Evolutionary conservation across 2,797 vertebrate genomes (phyloP).

Genomic region (Sebastes taczanowskii): DNA sequence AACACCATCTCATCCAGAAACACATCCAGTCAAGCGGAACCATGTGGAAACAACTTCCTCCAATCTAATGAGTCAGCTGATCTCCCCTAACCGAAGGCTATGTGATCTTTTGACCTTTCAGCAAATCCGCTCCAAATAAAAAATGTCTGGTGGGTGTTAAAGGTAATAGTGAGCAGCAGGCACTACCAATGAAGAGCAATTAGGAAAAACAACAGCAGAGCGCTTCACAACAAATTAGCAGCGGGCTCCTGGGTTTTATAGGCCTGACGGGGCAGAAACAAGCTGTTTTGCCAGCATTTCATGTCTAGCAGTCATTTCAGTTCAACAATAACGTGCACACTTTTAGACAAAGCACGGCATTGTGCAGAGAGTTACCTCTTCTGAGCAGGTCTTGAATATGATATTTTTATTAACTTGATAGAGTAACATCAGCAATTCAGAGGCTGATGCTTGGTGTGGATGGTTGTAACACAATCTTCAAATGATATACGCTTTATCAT

Average conservation of each 20-base stretch:
- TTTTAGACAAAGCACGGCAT: constrained; percentile 40
- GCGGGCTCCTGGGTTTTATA: constrained; percentile 48
- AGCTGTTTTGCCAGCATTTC: constrained; percentile 26
- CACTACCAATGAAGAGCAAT: constrained; percentile 25
- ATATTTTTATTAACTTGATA: background rate
- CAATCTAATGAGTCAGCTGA: constrained; percentile 50
- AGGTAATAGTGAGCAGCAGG: constrained; percentile 48
- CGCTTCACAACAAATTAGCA: constrained; percentile 27
- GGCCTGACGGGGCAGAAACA: constrained; percentile 48
- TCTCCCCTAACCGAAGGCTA: constrained; percentile 3
- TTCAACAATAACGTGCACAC: constrained; percentile 17
- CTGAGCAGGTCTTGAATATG: background rate
- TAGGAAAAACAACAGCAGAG: constrained; percentile 55
- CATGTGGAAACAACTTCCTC: constrained; percentile 66
- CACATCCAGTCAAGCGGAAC: background rate
- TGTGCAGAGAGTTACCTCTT: constrained; percentile 19
- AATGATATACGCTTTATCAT: constrained; percentile 25
- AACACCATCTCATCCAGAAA: background rate
- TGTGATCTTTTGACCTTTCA: constrained; percentile 42
- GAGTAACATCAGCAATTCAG: background rate
- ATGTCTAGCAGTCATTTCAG: constrained; percentile 27
- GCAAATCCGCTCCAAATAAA: constrained; percentile 37
- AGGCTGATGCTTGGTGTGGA: background rate
- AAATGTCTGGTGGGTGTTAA: constrained; percentile 37
- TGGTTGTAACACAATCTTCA: constrained; percentile 39